phyloP scores from a whole-genome alignment of 2,888 invertebrate genomes.

The Cryptus viduatorius region DNA sequence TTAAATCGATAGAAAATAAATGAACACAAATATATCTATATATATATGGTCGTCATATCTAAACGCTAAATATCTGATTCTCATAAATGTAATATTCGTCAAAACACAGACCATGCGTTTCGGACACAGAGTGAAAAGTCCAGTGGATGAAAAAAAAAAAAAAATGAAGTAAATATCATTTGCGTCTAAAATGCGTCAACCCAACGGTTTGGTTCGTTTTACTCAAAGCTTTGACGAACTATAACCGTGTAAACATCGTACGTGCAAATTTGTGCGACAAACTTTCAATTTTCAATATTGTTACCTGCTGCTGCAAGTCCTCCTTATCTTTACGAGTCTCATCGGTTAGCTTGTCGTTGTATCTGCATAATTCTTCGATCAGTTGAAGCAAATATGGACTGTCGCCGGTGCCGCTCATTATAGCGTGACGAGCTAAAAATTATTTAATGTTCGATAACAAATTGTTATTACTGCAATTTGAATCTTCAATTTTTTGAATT shows the following conservation, averaged over 20 bases:
- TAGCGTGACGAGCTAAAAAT: slow-evolving; percentile 83
- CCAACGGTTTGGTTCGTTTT: slow-evolving; percentile 43
- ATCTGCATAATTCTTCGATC: slow-evolving; percentile 88
- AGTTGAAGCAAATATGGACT: slow-evolving; percentile 86
- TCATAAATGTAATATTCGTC: slow-evolving; percentile 29
- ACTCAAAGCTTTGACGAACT: slow-evolving; percentile 53
- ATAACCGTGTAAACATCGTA: slow-evolving; percentile 58
- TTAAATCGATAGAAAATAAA: slow-evolving; percentile 37
- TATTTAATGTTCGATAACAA: slow-evolving; percentile 55
- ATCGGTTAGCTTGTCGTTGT: slow-evolving; percentile 88
- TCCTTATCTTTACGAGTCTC: slow-evolving; percentile 89
- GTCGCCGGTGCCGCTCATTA: slow-evolving; percentile 85
- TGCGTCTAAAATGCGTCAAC: slow-evolving; percentile 66
- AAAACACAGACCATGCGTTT: slow-evolving; percentile 61
- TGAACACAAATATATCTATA: slow-evolving; percentile 24
- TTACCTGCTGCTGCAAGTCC: slow-evolving; percentile 92
- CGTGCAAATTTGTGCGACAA: slow-evolving; percentile 70
- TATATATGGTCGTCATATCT: slow-evolving; percentile 29
- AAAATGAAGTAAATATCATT: slow-evolving; percentile 26
- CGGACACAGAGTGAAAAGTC: slow-evolving; percentile 56
- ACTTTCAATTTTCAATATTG: slow-evolving; percentile 64
- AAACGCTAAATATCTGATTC: slow-evolving; percentile 15
- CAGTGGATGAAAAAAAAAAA: slow-evolving; percentile 49
- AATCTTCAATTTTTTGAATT: neutral
- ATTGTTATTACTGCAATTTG: neutral